Percentiles rank a stretch among this genome's conserved stretches.
Evolutionary conservation across 2,888 invertebrate species (phyloP).

Genomic region (Phragmatobia fuliginosa): DNA sequence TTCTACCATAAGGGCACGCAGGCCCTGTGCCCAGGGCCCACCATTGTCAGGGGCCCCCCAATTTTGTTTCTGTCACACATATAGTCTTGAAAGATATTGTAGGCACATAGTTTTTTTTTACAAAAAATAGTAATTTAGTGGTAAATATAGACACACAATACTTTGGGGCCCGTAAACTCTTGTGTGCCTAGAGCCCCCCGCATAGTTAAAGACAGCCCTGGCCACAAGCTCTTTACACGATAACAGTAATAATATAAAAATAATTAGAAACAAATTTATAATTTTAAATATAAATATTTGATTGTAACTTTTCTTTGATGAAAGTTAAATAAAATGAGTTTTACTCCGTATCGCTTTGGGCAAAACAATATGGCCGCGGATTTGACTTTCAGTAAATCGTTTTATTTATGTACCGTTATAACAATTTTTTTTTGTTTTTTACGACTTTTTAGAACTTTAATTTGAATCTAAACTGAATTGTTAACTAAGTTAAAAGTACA

Average conservation of each 20-base stretch:
- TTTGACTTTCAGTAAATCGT: slow-evolving; percentile 16
- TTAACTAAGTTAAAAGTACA: neutral
- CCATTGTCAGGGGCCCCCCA: too few relatives aligned
- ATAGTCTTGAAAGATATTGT: too few relatives aligned
- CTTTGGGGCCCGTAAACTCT: too few relatives aligned
- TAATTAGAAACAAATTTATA: neutral
- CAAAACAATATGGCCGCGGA: slow-evolving; percentile 9
- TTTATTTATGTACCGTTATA: slow-evolving; percentile 16
- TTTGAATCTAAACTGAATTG: neutral
- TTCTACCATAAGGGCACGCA: too few relatives aligned
- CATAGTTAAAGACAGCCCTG: too few relatives aligned
- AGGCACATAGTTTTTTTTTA: too few relatives aligned
- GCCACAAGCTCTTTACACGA: too few relatives aligned
- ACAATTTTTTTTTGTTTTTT: slow-evolving; percentile 14
- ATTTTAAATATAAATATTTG: neutral
- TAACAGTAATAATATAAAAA: neutral
- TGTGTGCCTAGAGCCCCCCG: too few relatives aligned
- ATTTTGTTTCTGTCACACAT: too few relatives aligned
- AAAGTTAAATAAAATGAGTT: slow-evolving; percentile 13
- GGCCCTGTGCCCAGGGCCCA: too few relatives aligned
- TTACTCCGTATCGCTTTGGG: slow-evolving; percentile 3
- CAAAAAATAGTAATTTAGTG: too few relatives aligned
- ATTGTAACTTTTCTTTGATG: slow-evolving; percentile 4
- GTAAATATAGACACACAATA: too few relatives aligned
- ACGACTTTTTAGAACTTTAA: slow-evolving; percentile 9